Percentiles rank a stretch among this genome's conserved stretches.
Evolutionary conservation across 2,888 invertebrate species (phyloP).

Genomic region (Sicus ferrugineus): DNA sequence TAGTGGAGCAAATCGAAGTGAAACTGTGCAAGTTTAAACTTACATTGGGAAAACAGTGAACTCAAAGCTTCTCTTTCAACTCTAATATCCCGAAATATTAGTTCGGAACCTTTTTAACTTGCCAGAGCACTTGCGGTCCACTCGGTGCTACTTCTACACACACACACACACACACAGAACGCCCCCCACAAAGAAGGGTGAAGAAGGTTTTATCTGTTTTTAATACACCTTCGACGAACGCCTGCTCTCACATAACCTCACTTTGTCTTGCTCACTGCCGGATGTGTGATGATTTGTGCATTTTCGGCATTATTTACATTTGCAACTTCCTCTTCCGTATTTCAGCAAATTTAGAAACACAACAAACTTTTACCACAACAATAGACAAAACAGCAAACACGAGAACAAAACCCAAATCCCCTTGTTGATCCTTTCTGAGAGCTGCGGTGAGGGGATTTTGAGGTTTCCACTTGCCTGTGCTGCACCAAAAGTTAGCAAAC

Average conservation of each 20-base stretch:
- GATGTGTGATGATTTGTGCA: background rate
- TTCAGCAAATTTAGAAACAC: slow-evolving; percentile 1
- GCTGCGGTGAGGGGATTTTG: background rate
- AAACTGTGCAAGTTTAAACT: too few relatives aligned
- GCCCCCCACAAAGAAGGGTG: too few relatives aligned
- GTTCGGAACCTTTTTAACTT: too few relatives aligned
- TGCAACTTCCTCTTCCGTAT: background rate
- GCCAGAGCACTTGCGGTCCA: background rate
- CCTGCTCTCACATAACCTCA: background rate
- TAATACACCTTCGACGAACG: background rate
- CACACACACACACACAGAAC: background rate
- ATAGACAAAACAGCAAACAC: background rate
- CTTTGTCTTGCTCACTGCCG: background rate
- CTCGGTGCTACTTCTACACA: background rate
- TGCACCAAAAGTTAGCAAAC: background rate
- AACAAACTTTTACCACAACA: slow-evolving; percentile 5
- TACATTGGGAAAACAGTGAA: too few relatives aligned
- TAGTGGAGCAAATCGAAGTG: too few relatives aligned
- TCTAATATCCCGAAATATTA: too few relatives aligned
- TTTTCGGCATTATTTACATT: slow-evolving; percentile 3
- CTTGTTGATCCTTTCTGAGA: slow-evolving; percentile 32
- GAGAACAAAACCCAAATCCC: background rate
- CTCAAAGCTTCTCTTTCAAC: too few relatives aligned
- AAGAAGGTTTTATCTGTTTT: background rate
- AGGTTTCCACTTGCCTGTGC: background rate